Evolutionary conservation across 2,888 invertebrate species (phyloP).

Genomic region (Phoronis australis): DNA sequence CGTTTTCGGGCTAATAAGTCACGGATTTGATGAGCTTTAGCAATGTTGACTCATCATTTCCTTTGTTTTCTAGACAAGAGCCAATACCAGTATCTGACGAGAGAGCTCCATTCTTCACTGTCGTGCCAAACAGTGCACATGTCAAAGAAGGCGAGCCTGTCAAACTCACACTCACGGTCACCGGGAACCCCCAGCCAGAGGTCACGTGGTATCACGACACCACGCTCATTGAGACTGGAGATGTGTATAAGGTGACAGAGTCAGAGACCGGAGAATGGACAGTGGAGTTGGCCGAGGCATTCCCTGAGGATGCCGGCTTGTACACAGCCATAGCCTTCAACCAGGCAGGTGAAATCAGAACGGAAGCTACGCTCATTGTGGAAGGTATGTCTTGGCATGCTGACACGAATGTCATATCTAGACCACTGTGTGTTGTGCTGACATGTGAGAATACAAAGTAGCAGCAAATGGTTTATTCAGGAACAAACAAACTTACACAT

Average conservation of each 20-base stretch:
- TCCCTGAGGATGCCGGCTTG: slow-evolving; percentile 68
- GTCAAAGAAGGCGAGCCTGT: slow-evolving; percentile 41
- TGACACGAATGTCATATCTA: no score
- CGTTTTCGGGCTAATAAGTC: no score
- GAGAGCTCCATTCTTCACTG: no score
- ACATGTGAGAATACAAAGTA: no score
- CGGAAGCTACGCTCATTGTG: slow-evolving; percentile 71
- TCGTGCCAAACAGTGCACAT: no score
- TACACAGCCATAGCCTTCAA: slow-evolving; percentile 74
- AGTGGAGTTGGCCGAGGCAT: slow-evolving; percentile 63
- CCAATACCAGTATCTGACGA: no score
- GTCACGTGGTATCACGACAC: slow-evolving; percentile 81
- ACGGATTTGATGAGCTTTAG: no score
- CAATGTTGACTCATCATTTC: no score
- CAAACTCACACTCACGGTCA: slow-evolving; percentile 43
- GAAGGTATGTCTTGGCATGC: slow-evolving; percentile 39
- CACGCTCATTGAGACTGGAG: slow-evolving; percentile 57
- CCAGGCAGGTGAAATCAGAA: slow-evolving; percentile 68
- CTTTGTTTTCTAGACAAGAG: no score
- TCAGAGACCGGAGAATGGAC: slow-evolving; percentile 43
- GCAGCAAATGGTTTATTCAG: no score
- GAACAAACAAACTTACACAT: no score
- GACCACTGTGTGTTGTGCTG: no score
- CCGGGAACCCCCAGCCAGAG: slow-evolving; percentile 49
- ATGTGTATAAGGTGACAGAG: slow-evolving; percentile 60